Evolutionary conservation across 2,888 invertebrate genomes (phyloP), one percentile per base, ranked within the genome.

Genomic region (Neocrepidodera transversa): DNA sequence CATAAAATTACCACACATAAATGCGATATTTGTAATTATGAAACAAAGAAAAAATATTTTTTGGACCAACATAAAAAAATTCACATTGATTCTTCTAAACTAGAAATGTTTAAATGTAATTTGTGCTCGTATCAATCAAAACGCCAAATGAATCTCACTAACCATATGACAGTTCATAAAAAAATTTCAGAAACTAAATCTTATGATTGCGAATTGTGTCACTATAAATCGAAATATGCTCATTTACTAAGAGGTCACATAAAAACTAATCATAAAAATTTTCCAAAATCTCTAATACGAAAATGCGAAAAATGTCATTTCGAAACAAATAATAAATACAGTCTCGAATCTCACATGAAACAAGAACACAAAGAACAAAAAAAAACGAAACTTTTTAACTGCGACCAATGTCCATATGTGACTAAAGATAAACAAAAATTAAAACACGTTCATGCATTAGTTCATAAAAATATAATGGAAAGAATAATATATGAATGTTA

Each of bases 261-360:
- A 10, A 30, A 30, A 30, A 30, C 30, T 6, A 30, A 30, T 30
- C 30, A 30, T 30, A 30, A 30, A 30, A 30, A 30, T 4, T 30
- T 30, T 30, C 30, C 30, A 2, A 30, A 30, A 30, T 30, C 30
- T 30, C n/a, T 30, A 30, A 30, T 30, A 10, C 30, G 42, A 5
- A 42, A 42, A 4, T 52, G 52, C 32, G 18, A 52, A 2, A n/a
- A 16, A 3, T 52, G 52, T 18, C n/a, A 28, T 14, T 52, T 42
- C 14, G 32, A 23, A 18, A 28, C 52, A 5, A 42, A 28, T 5
- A 52, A 42, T 10, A 30, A 28, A 30, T 52, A 30, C 18, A 28
- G 28, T 20, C 1, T 52, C n/a, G 30, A 52, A 11, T 16, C 18
- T 16, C 52, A 52, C 14, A 17, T 30, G 30, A 42, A 30, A 17